Evolutionary conservation across 2,113 vertebrate species (phyloP).

Genomic region (Malurus melanocephalus): DNA sequence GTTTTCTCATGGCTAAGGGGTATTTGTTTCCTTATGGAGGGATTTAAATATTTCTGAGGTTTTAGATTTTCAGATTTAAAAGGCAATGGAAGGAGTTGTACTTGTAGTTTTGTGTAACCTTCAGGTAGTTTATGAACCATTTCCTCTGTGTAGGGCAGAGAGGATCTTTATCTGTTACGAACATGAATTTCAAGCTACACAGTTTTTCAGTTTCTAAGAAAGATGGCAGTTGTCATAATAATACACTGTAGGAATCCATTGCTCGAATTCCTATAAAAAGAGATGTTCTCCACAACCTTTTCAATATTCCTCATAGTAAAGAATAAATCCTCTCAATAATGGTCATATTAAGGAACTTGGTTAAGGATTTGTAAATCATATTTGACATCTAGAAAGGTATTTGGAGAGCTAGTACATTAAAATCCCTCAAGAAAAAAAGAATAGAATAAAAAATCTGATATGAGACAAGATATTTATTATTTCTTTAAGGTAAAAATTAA

Average conservation of each 20-base stretch:
- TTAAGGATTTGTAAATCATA: neutral
- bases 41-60: neutral
- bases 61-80: neutral
- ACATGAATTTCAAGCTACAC: neutral
- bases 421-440: neutral
- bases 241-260: neutral
- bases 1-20: neutral
- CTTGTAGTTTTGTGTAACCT: neutral
- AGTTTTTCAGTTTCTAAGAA: neutral
- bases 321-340: neutral
- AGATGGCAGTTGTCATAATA: neutral
- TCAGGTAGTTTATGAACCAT: neutral
- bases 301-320: neutral
- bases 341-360: neutral
- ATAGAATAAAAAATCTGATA: neutral
- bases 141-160: neutral
- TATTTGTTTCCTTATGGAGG: neutral
- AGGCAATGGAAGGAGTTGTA: neutral
- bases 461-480: neutral
- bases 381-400: neutral
- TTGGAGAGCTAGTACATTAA: neutral
- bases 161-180: neutral
- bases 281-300: neutral
- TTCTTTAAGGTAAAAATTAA: conserved; percentile 14
- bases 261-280: neutral